Percentiles rank a stretch among this genome's conserved stretches.
Evolutionary conservation across 2,888 invertebrate species (phyloP).

Genomic region (Abrostola triplasia): DNA sequence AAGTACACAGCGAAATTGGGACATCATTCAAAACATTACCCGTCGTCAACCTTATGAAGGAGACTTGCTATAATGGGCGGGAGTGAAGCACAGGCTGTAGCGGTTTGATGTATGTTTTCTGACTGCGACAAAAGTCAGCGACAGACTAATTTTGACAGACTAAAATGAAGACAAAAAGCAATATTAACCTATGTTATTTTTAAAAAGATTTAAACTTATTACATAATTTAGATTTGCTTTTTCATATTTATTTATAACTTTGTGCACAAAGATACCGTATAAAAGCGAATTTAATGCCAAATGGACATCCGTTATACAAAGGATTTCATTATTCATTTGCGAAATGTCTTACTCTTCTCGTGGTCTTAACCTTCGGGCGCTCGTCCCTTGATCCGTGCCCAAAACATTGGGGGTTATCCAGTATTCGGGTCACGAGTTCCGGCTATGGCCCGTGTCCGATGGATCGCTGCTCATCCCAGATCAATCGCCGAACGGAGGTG

Average conservation of each 20-base stretch:
- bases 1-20: conserved; percentile 57
- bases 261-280: too few relatives aligned
- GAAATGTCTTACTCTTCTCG: background rate
- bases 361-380: background rate
- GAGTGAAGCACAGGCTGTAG: conserved; percentile 40
- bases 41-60: conserved; percentile 68
- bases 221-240: too few relatives aligned
- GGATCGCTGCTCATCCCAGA: conserved; percentile 83
- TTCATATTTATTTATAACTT: too few relatives aligned
- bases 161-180: too few relatives aligned
- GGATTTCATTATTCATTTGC: too few relatives aligned
- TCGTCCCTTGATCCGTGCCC: conserved; percentile 31
- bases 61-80: conserved; percentile 51
- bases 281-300: too few relatives aligned
- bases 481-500: conserved; percentile 78
- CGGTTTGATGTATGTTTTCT: background rate
- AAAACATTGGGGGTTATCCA: conserved; percentile 66
- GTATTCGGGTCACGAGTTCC: conserved; percentile 83
- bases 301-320: too few relatives aligned
- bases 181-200: too few relatives aligned
- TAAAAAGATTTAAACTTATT: too few relatives aligned
- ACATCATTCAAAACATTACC: conserved; percentile 67
- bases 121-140: background rate
- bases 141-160: too few relatives aligned
- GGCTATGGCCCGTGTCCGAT: conserved; percentile 81